Percentiles rank a stretch among this genome's conserved stretches.
These are phyloP conservation scores for Biston betularia DNA, from an alignment of 2,888 invertebrate genomes.

Conservation along the genomic window DNA sequence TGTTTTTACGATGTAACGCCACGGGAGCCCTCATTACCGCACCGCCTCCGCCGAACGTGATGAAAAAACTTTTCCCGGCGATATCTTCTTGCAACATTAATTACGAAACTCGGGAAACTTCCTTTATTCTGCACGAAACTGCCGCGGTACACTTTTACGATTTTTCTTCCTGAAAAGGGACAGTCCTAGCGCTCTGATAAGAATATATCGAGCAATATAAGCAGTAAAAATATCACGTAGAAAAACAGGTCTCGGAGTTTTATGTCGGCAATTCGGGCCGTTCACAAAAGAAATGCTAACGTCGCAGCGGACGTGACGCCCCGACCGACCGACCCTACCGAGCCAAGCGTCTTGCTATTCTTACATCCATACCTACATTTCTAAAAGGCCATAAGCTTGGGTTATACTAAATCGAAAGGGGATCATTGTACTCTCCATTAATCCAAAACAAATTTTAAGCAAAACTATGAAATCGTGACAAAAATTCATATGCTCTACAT, in stretches of 20 bases:
- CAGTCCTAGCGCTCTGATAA: conserved; percentile 74
- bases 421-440: no score
- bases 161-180: conserved; percentile 69
- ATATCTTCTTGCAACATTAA: conserved; percentile 83
- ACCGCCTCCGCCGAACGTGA: conserved; percentile 68
- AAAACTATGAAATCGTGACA: no score
- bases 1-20: conserved; percentile 81
- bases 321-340: conserved; percentile 53
- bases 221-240: conserved; percentile 82
- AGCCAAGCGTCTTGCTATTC: conserved; percentile 30
- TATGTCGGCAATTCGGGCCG: conserved; percentile 83
- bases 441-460: no score
- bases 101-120: conserved; percentile 75
- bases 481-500: no score
- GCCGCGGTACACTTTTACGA: conserved; percentile 73
- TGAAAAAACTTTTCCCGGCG: conserved; percentile 82
- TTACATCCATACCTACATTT: conserved; percentile 22
- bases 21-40: conserved; percentile 80
- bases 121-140: conserved; percentile 63
- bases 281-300: conserved; percentile 84
- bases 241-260: conserved; percentile 79
- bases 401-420: no score
- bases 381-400: no score
- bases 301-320: conserved; percentile 71
- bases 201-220: conserved; percentile 76